A percentile compares a stretch with the other conserved stretches of the same genome.
Conservation (phyloP, 2,888 invertebrate genomes). For the Dynastes tityus region DNA sequence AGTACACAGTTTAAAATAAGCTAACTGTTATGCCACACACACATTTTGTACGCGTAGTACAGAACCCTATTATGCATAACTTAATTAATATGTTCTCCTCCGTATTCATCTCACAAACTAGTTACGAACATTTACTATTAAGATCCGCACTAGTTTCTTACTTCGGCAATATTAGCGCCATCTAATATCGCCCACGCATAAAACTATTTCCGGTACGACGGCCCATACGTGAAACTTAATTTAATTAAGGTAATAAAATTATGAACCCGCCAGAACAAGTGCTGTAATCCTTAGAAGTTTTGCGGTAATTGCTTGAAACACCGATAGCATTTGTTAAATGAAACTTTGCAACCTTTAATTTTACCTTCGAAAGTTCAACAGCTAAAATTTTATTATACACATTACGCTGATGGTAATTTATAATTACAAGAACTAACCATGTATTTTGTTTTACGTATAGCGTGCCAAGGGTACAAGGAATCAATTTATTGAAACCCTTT, state of each 20-base stretch:
- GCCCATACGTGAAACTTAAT: conserved; percentile 43
- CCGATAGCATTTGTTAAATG: conserved; percentile 34
- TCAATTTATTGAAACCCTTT: too few species aligned
- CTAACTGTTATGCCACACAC: too few species aligned
- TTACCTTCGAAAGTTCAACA: conserved; percentile 23
- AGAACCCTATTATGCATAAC: neutral
- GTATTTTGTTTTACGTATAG: neutral
- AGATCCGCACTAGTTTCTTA: conserved; percentile 3
- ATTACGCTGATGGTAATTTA: neutral
- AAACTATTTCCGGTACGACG: conserved; percentile 34
- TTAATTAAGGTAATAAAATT: conserved; percentile 47
- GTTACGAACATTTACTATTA: conserved; percentile 12
- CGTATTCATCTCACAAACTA: conserved; percentile 22
- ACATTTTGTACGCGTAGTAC: neutral
- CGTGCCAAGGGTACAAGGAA: too few species aligned
- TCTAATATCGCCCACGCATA: conserved; percentile 36
- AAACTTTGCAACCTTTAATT: conserved; percentile 13
- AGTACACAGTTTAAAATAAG: too few species aligned
- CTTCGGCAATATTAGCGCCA: conserved; percentile 24
- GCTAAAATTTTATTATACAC: conserved; percentile 20
- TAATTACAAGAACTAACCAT: neutral
- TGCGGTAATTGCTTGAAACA: conserved; percentile 40
- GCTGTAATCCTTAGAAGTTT: conserved; percentile 39
- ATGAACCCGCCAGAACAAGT: conserved; percentile 35
- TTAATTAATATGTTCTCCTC: conserved; percentile 4